Conservation (phyloP, 2,113 vertebrate genomes). For the Embiotoca jacksoni region DNA sequence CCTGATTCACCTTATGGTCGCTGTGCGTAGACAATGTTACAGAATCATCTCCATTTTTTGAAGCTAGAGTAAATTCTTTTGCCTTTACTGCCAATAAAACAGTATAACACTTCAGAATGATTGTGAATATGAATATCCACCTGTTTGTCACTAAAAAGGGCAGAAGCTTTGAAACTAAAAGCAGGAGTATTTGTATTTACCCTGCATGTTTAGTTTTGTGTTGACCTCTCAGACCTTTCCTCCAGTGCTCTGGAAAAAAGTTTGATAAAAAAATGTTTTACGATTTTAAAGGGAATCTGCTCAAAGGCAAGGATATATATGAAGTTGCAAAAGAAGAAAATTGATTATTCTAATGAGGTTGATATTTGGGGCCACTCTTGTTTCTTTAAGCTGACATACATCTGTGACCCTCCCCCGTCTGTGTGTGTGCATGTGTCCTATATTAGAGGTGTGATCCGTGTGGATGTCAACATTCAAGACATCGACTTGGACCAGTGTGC, state of each 20-base stretch:
- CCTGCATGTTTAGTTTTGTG: neutral
- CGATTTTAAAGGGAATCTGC: conserved; percentile 26
- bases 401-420: neutral
- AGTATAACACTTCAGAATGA: neutral
- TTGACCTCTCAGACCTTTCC: conserved; percentile 1
- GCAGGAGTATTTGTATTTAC: neutral
- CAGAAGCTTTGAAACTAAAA: neutral
- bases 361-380: neutral
- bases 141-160: neutral
- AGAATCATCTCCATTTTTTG: neutral
- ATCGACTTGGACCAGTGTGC: conserved; percentile 92
- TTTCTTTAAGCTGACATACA: conserved; percentile 4
- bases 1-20: neutral
- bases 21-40: neutral
- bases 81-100: neutral
- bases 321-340: neutral
- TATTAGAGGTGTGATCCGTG: conserved; percentile 90
- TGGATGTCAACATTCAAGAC: conserved; percentile 91
- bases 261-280: conserved; percentile 26
- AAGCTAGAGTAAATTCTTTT: neutral
- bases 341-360: conserved; percentile 10
- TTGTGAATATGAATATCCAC: no score
- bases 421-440: conserved; percentile 20
- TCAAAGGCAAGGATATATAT: conserved; percentile 5
- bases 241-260: neutral